Conservation (phyloP, 2,113 vertebrate genomes). For the Chionis minor region DNA sequence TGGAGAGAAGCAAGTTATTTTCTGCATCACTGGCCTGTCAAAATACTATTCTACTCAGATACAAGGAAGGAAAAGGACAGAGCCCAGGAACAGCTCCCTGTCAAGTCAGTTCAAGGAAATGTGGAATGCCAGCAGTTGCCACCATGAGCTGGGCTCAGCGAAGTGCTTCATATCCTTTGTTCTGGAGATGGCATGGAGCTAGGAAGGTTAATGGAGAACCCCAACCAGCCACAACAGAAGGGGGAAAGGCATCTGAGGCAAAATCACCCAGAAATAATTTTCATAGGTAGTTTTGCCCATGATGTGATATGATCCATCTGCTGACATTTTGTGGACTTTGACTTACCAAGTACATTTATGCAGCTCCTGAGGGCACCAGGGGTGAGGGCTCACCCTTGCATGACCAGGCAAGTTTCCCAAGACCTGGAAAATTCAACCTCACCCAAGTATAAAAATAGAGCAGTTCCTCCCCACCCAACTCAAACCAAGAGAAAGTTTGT, state of each 20-base stretch:
- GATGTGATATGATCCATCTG: neutral
- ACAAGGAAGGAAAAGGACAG: neutral
- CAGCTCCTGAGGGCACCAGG: rapidly evolving
- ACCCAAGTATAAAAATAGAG: neutral
- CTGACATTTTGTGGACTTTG: neutral
- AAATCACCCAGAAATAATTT: neutral
- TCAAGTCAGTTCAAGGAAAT: neutral
- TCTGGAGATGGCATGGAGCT: neutral
- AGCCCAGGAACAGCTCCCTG: neutral
- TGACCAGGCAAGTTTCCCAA: neutral
- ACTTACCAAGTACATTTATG: neutral
- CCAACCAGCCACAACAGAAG: neutral
- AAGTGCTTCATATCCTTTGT: neutral
- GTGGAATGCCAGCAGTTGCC: neutral
- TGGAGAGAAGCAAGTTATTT: constrained; percentile 41
- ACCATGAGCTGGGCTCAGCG: neutral
- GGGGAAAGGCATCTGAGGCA: neutral
- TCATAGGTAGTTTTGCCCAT: neutral
- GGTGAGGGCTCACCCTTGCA: neutral
- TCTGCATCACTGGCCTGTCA: constrained; percentile 45
- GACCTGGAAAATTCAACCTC: neutral
- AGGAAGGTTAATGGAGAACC: neutral
- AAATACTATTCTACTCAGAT: constrained; percentile 37
- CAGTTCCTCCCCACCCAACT: neutral
- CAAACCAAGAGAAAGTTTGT: neutral